These are phyloP conservation scores for Turnix velox DNA, from an alignment of 2,113 vertebrate genomes.

Conservation along the genomic window DNA sequence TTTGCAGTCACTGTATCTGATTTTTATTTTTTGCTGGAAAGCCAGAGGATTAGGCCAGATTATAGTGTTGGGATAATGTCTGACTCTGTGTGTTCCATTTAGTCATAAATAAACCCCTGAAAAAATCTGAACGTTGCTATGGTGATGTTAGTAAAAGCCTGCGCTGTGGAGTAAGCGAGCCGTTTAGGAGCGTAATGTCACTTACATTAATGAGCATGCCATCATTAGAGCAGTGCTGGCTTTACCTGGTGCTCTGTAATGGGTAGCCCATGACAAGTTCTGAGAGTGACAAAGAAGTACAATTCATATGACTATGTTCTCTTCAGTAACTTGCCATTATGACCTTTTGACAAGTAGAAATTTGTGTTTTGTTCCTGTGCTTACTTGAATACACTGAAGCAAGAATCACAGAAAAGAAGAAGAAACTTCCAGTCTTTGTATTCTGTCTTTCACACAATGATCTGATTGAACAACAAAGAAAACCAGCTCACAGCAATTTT, in stretches of 20 bases:
- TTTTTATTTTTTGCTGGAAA: slow-evolving; percentile 52
- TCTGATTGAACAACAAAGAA: not conserved
- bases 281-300: not conserved
- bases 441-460: not conserved
- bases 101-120: slow-evolving; percentile 68
- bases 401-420: not conserved
- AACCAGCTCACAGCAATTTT: not conserved
- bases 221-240: not conserved
- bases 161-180: not conserved
- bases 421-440: not conserved
- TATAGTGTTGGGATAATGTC: slow-evolving; percentile 69
- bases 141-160: slow-evolving; percentile 56
- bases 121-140: slow-evolving; percentile 64
- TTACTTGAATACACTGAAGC: not conserved
- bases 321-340: not conserved
- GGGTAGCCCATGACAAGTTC: not conserved
- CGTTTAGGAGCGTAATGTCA: slow-evolving; percentile 50
- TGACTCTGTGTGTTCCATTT: slow-evolving; percentile 67
- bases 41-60: slow-evolving; percentile 70
- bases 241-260: slow-evolving; percentile 4
- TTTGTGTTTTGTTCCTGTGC: not conserved
- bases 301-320: not conserved
- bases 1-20: slow-evolving; percentile 11
- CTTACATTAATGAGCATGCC: slow-evolving; percentile 30
- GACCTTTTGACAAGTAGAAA: not conserved